Evolutionary conservation across 2,888 invertebrate genomes (phyloP).

Genomic region (Drosophila infuscata): DNA sequence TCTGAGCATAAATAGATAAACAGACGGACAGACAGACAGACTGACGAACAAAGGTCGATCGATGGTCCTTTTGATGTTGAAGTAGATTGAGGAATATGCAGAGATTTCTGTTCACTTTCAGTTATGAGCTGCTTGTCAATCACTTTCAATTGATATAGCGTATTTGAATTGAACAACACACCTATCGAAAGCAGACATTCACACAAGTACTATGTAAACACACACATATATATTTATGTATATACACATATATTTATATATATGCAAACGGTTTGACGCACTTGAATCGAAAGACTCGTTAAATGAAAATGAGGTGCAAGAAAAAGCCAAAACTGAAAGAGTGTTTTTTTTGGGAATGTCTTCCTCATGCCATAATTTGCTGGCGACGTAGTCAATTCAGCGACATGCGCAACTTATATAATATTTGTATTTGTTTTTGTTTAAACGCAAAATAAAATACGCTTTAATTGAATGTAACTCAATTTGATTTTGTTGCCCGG

Average conservation of each 20-base stretch:
- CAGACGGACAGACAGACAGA: not conserved
- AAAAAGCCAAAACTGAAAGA: not conserved
- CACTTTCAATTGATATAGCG: slow-evolving; percentile 12
- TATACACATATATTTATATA: slow-evolving; percentile 15
- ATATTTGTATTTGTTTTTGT: slow-evolving; percentile 52
- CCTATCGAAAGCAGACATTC: slow-evolving; percentile 21
- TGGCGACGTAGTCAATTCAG: slow-evolving; percentile 31
- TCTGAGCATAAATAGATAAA: not conserved
- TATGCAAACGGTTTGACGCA: slow-evolving; percentile 57
- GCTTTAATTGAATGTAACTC: slow-evolving; percentile 70
- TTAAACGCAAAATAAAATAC: slow-evolving; percentile 71
- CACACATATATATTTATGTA: not conserved
- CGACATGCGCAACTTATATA: slow-evolving; percentile 37
- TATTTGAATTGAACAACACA: slow-evolving; percentile 9
- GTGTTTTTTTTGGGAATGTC: slow-evolving; percentile 34
- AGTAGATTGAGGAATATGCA: not conserved
- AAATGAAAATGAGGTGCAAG: slow-evolving; percentile 68
- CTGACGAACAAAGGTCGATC: not conserved
- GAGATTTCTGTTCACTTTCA: not conserved
- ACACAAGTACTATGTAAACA: slow-evolving; percentile 18
- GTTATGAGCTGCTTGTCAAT: not conserved
- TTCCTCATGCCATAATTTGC: slow-evolving; percentile 62
- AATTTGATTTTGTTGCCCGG: slow-evolving; percentile 34
- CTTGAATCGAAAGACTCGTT: slow-evolving; percentile 54
- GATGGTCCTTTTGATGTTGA: not conserved